These are phyloP conservation scores for Aulostomus chinensis DNA, from an alignment of 2,797 vertebrate genomes.

Conservation along the genomic window DNA sequence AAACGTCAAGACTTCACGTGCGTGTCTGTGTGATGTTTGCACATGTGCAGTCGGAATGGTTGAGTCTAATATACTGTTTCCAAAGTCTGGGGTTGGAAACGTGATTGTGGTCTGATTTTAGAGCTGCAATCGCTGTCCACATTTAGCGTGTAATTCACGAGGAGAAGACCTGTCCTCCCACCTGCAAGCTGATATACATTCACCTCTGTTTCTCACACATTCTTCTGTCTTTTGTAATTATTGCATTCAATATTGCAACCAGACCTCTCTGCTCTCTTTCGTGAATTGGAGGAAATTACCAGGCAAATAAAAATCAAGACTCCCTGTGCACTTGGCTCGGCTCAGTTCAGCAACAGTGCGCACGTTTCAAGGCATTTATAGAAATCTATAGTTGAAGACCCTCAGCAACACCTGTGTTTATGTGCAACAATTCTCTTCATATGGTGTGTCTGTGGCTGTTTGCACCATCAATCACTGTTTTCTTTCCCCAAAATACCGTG, in stretches of 20 bases:
- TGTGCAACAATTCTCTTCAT: too few relatives aligned
- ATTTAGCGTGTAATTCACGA: slow-evolving; percentile 39
- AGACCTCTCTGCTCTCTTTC: slow-evolving; percentile 7
- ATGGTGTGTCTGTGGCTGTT: too few relatives aligned
- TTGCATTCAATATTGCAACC: slow-evolving; percentile 9
- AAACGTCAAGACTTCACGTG: slow-evolving; percentile 34
- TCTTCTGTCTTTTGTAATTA: slow-evolving; percentile 13
- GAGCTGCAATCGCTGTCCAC: slow-evolving; percentile 49
- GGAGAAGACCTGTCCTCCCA: slow-evolving; percentile 36
- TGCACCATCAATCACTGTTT: too few relatives aligned
- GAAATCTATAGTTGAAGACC: too few relatives aligned
- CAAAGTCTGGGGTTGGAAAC: slow-evolving; percentile 35
- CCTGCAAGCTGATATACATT: slow-evolving; percentile 20
- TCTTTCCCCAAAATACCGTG: too few relatives aligned
- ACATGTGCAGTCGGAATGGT: slow-evolving; percentile 25
- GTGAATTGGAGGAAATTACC: slow-evolving; percentile 14
- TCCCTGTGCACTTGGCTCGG: too few relatives aligned
- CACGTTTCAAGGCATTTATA: too few relatives aligned
- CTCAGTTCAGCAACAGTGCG: too few relatives aligned
- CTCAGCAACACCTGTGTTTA: too few relatives aligned
- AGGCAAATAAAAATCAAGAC: too few relatives aligned
- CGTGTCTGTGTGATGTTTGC: slow-evolving; percentile 29
- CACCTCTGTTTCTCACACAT: slow-evolving; percentile 2
- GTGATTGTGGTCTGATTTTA: slow-evolving; percentile 43
- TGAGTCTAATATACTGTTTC: slow-evolving; percentile 34